These are phyloP conservation scores for Anthopleura sola DNA, from an alignment of 64 coral and sea anemone species.

Conservation along the genomic window DNA sequence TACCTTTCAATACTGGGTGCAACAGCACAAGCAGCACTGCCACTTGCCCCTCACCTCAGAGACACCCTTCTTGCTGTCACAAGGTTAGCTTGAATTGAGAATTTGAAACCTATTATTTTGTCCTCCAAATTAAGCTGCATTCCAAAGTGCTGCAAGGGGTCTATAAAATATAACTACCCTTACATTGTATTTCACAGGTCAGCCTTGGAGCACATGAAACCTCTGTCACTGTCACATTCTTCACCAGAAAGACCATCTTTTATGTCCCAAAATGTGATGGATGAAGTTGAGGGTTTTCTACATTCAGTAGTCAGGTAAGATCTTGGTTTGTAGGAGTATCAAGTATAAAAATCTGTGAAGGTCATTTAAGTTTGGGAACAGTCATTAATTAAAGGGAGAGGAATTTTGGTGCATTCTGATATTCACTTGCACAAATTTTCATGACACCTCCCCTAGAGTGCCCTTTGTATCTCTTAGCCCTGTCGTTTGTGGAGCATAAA, in stretches of 20 bases:
- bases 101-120: no score
- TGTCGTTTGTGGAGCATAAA: no score
- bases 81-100: slow-evolving; percentile 44
- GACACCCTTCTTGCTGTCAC: slow-evolving; percentile 76
- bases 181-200: slow-evolving; percentile 50
- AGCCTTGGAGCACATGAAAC: slow-evolving; percentile 87
- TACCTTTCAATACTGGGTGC: slow-evolving; percentile 85
- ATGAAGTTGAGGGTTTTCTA: slow-evolving; percentile 95
- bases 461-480: no score
- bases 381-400: no score
- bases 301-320: slow-evolving; percentile 76
- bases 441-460: no score
- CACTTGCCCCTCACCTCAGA: slow-evolving; percentile 82
- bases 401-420: no score
- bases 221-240: slow-evolving; percentile 71
- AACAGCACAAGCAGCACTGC: slow-evolving; percentile 74
- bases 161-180: no score
- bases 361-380: no score
- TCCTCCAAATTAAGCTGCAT: no score
- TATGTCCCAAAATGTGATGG: slow-evolving; percentile 86
- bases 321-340: neutral
- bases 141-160: no score
- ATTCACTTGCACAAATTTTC: no score
- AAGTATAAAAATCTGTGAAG: no score
- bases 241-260: slow-evolving; percentile 84